Evolutionary conservation across 2,888 invertebrate species (phyloP).

Genomic region (Hirtodrosophila duncani): DNA sequence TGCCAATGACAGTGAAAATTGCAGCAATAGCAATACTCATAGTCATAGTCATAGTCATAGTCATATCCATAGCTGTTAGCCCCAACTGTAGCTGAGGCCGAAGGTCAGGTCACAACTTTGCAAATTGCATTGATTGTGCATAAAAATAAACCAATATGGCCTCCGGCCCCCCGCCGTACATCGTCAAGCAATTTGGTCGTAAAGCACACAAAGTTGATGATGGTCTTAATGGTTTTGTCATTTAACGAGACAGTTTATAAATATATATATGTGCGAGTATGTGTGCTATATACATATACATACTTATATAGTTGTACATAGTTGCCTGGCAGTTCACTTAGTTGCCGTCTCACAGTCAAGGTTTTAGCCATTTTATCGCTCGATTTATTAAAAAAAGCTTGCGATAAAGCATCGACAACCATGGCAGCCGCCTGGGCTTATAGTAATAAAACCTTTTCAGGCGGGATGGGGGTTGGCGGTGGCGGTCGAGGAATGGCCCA

Average conservation of each 20-base stretch:
- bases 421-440: not conserved
- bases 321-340: constrained; percentile 17
- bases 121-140: too few species aligned
- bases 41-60: constrained; percentile 29
- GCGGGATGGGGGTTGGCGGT: constrained; percentile 6
- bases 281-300: too few species aligned
- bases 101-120: not conserved
- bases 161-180: too few species aligned
- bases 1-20: constrained; percentile 34
- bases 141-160: too few species aligned
- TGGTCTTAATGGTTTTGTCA: too few species aligned
- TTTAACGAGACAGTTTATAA: too few species aligned
- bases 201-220: too few species aligned
- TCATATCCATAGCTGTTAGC: not conserved
- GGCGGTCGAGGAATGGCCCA: not conserved
- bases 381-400: constrained; percentile 37
- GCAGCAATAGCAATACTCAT: too few species aligned
- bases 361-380: constrained; percentile 32
- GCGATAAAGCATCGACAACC: constrained; percentile 31
- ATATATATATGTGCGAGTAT: too few species aligned
- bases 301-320: not conserved
- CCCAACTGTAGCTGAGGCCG: constrained; percentile 15
- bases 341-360: constrained; percentile 27
- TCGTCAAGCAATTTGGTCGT: too few species aligned
- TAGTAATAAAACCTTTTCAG: constrained; percentile 35